These are phyloP conservation scores for Notothenia coriiceps DNA, from an alignment of 2,113 vertebrate species.

Conservation along the genomic window DNA sequence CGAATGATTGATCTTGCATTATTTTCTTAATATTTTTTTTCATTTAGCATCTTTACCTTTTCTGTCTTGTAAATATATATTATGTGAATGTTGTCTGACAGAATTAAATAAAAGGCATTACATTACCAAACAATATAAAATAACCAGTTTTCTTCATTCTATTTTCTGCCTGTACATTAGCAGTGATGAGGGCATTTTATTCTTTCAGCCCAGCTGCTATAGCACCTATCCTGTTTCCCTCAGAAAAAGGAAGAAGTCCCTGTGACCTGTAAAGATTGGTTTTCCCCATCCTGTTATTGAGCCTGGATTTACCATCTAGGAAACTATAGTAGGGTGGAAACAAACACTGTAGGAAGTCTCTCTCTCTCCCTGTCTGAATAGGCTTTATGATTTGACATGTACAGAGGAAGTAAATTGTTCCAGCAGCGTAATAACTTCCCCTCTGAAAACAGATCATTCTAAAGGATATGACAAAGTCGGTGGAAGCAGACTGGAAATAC, in stretches of 20 bases:
- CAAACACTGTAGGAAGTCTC: slow-evolving; percentile 67
- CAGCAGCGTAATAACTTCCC: slow-evolving; percentile 72
- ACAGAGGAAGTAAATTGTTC: slow-evolving; percentile 73
- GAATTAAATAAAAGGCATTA: no score
- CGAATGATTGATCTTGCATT: not conserved
- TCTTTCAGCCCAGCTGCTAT: not conserved
- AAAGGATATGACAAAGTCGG: slow-evolving; percentile 37
- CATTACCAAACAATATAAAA: not conserved
- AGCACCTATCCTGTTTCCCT: slow-evolving; percentile 15
- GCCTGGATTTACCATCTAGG: slow-evolving; percentile 68
- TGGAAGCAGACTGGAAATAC: slow-evolving; percentile 53
- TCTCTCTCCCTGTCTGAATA: slow-evolving; percentile 50
- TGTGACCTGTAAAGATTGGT: slow-evolving; percentile 52
- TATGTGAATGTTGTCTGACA: not conserved
- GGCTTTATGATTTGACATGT: slow-evolving; percentile 56
- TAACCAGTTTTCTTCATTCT: not conserved
- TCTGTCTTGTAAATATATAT: not conserved
- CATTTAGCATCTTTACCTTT: not conserved
- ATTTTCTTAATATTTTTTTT: not conserved
- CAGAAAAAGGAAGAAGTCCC: slow-evolving; percentile 45
- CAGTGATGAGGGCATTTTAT: not conserved
- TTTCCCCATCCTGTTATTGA: slow-evolving; percentile 79
- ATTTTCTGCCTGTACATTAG: not conserved
- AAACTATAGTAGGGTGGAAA: slow-evolving; percentile 70
- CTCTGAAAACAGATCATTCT: slow-evolving; percentile 48